phyloP scores from a whole-genome alignment of 1,140 invertebrate genomes.

The Drosophila bifasciata region DNA sequence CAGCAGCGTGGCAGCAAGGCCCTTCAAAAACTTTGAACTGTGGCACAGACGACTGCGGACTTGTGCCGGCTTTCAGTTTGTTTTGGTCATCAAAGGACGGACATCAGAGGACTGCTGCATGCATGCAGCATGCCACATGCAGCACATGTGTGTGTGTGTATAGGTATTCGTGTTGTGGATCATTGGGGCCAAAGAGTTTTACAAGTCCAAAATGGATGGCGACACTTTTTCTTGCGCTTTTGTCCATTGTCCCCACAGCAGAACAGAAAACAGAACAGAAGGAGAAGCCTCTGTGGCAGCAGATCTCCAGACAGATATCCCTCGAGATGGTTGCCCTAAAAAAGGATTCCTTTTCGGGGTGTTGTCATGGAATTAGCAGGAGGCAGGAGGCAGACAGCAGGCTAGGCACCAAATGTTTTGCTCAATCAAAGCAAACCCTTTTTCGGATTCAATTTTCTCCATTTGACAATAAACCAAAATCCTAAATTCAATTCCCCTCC shows the following conservation, averaged over 20 bases:
- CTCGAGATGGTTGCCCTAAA: constrained; percentile 13
- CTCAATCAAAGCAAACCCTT: no score
- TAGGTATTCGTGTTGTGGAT: constrained; percentile 63
- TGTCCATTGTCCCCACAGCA: constrained; percentile 42
- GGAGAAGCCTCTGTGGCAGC: constrained; percentile 21
- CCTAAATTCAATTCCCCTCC: no score
- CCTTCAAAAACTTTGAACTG: constrained; percentile 77
- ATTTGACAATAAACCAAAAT: no score
- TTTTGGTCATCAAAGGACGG: constrained; percentile 69
- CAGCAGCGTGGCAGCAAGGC: constrained; percentile 48
- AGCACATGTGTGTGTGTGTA: constrained; percentile 17
- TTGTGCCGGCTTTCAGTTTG: constrained; percentile 82
- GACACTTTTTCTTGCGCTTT: constrained; percentile 72
- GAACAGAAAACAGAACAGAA: no score
- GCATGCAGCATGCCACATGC: neutral
- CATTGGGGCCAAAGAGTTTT: constrained; percentile 53
- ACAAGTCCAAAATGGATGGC: constrained; percentile 57
- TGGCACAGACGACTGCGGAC: constrained; percentile 72
- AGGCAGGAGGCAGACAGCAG: constrained; percentile 1
- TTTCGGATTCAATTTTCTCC: no score
- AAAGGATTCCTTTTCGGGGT: constrained; percentile 14
- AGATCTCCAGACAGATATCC: constrained; percentile 46
- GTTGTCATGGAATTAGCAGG: constrained; percentile 30
- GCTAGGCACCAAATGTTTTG: neutral
- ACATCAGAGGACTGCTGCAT: constrained; percentile 36